A percentile compares a stretch with the other conserved stretches of the same genome.
These are phyloP conservation scores for Sebastolobus alascanus DNA, from an alignment of 2,797 vertebrate species.

Conservation along the genomic window DNA sequence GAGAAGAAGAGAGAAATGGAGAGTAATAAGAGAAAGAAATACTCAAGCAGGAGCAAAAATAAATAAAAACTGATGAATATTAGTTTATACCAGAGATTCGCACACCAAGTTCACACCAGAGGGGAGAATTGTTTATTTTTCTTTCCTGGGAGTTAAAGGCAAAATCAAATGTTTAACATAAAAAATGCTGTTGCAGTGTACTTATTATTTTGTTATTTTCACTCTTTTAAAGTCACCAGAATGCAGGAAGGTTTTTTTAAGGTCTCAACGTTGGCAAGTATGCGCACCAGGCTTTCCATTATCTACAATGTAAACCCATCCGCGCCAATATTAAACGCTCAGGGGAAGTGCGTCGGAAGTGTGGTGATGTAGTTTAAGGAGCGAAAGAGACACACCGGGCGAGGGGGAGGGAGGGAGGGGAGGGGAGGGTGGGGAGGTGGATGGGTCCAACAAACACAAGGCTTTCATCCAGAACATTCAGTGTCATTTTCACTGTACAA, in stretches of 20 bases:
- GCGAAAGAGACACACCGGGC: neutral
- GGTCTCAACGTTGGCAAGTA: neutral
- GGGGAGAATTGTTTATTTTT: neutral
- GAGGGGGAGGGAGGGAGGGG: rapidly evolving
- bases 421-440: neutral
- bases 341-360: neutral
- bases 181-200: too few species aligned
- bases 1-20: neutral
- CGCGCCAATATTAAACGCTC: neutral
- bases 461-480: neutral
- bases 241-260: neutral
- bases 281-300: neutral
- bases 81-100: neutral
- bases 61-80: neutral
- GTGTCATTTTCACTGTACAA: neutral
- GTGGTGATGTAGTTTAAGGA: neutral
- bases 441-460: neutral
- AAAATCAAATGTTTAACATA: too few species aligned
- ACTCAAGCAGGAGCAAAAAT: neutral
- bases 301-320: neutral
- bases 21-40: neutral
- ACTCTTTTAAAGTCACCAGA: too few species aligned
- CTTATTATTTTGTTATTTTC: too few species aligned
- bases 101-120: neutral
- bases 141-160: neutral